phyloP scores from a whole-genome alignment of 1,140 invertebrate genomes.

The Drosophila pruinosa region DNA sequence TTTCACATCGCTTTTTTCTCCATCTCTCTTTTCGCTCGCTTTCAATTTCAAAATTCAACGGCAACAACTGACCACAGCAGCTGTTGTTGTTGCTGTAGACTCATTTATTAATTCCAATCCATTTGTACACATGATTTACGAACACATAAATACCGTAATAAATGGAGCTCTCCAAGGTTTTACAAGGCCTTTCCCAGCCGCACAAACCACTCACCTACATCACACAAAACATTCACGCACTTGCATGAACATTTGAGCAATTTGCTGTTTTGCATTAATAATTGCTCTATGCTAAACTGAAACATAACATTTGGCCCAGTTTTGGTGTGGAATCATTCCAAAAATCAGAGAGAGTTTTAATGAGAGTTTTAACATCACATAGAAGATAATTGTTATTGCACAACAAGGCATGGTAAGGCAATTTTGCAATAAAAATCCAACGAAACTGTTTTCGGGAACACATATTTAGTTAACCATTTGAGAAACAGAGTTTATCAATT shows the following conservation, averaged over 20 bases:
- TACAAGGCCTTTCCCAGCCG: slow-evolving; percentile 40
- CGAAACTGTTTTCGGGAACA: background rate
- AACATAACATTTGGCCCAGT: slow-evolving; percentile 22
- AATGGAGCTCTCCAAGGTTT: slow-evolving; percentile 64
- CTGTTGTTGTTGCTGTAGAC: slow-evolving; percentile 38
- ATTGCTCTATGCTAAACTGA: slow-evolving; percentile 51
- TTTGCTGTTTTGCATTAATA: slow-evolving; percentile 71
- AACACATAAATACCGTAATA: slow-evolving; percentile 73
- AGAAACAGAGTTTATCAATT: slow-evolving; percentile 45
- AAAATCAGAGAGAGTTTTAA: too few relatives aligned
- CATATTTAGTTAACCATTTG: background rate
- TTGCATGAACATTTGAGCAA: slow-evolving; percentile 29
- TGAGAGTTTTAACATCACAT: too few relatives aligned
- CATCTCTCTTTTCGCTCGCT: background rate
- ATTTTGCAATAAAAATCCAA: too few relatives aligned
- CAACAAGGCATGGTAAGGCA: too few relatives aligned
- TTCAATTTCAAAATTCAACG: slow-evolving; percentile 28
- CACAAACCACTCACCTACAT: slow-evolving; percentile 14
- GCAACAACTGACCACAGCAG: slow-evolving; percentile 32
- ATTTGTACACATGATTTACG: slow-evolving; percentile 77
- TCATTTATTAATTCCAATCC: slow-evolving; percentile 81
- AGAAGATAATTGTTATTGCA: too few relatives aligned
- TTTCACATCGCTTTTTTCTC: slow-evolving; percentile 1
- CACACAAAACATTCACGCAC: slow-evolving; percentile 2
- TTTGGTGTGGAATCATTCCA: background rate